phyloP scores from a whole-genome alignment of 2,888 invertebrate species.

The Caenorhabditis japonica region DNA sequence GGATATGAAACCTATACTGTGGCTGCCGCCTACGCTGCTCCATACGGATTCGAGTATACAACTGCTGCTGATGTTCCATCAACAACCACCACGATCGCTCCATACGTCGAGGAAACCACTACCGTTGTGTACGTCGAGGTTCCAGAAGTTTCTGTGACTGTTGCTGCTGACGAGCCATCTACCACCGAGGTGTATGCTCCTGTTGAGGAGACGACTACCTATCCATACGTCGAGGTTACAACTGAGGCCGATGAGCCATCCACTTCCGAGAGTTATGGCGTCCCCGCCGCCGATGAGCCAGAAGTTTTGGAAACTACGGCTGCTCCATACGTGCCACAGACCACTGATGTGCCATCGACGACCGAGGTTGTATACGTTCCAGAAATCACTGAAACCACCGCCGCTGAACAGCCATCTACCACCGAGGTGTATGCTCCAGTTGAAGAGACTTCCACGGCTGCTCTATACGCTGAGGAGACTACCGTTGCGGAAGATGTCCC shows the following conservation, averaged over 20 bases:
- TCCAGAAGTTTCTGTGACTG: too few species aligned
- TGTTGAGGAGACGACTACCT: background rate
- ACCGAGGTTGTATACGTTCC: background rate
- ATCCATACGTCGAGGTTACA: background rate
- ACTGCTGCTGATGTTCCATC: background rate
- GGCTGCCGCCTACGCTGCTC: constrained; percentile 4
- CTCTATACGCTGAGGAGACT: background rate
- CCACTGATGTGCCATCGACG: too few species aligned
- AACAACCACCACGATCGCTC: background rate
- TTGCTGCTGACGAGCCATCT: background rate
- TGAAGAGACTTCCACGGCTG: too few species aligned
- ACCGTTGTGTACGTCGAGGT: constrained; percentile 1
- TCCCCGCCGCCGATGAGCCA: background rate
- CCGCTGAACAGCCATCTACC: background rate
- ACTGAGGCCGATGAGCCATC: background rate
- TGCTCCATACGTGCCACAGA: background rate
- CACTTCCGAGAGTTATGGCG: background rate
- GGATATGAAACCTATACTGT: background rate
- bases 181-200: background rate
- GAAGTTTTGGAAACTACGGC: background rate
- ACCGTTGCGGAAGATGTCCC: constrained; percentile 5
- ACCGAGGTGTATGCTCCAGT: too few species aligned
- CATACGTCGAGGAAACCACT: background rate
- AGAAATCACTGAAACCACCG: background rate
- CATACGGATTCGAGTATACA: constrained; percentile 2